phyloP scores from a whole-genome alignment of 2,888 invertebrate genomes.

The Odontomyia ornata region DNA sequence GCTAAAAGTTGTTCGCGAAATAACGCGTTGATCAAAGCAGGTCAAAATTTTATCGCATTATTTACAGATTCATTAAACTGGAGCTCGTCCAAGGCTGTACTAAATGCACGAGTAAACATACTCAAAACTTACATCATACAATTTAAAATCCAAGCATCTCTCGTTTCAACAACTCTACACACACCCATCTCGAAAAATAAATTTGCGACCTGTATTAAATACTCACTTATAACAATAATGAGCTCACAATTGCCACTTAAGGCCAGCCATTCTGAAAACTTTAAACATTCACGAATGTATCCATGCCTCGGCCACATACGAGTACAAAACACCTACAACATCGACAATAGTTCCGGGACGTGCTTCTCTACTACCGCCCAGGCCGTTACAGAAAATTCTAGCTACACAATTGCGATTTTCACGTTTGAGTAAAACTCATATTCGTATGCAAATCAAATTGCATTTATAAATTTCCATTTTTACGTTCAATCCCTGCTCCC shows the following conservation, averaged over 20 bases:
- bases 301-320: neutral
- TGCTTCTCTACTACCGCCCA: neutral
- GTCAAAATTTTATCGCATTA: too few relatives aligned
- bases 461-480: slow-evolving; percentile 24
- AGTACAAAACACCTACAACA: neutral
- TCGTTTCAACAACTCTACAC: neutral
- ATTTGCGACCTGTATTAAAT: neutral
- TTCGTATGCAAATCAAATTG: slow-evolving; percentile 35
- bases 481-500: neutral
- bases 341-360: neutral
- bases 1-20: too few relatives aligned
- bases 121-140: too few relatives aligned
- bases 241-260: slow-evolving; percentile 29
- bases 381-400: neutral
- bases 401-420: neutral
- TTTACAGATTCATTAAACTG: too few relatives aligned
- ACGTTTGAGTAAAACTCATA: neutral
- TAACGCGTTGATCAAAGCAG: too few relatives aligned
- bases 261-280: slow-evolving; percentile 14
- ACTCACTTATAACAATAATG: slow-evolving; percentile 10
- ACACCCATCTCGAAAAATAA: neutral
- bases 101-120: too few relatives aligned
- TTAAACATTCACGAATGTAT: neutral
- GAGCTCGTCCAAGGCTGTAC: too few relatives aligned
- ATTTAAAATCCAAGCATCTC: too few relatives aligned